Conservation (phyloP, 2,113 vertebrate species). For the Parus major region DNA sequence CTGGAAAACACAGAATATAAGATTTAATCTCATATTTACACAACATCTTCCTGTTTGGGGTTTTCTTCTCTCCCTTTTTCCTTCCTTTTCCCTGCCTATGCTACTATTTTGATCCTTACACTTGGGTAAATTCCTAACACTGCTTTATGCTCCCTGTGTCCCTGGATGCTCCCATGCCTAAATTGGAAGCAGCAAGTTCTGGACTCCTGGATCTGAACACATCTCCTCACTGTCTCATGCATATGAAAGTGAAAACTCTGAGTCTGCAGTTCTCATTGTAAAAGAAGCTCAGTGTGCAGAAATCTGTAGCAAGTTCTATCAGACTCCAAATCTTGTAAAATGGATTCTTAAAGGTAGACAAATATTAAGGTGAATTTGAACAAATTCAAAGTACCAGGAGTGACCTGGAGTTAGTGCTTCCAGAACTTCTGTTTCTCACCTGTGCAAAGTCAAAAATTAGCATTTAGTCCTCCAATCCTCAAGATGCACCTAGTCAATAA, state of each 20-base stretch:
- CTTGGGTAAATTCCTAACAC: not conserved
- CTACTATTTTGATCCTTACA: not conserved
- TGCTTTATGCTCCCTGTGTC: not conserved
- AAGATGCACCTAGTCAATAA: not conserved
- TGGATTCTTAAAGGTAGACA: not conserved
- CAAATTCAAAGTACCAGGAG: not conserved
- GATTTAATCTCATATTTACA: not conserved
- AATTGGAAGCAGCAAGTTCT: not conserved
- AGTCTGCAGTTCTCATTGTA: not conserved
- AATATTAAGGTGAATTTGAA: not conserved
- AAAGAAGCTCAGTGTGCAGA: not conserved
- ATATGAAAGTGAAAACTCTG: not conserved
- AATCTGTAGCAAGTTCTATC: not conserved
- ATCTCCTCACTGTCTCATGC: not conserved
- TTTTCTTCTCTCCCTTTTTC: not conserved
- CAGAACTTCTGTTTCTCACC: not conserved
- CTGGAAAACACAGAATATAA: not conserved
- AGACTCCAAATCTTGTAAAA: not conserved
- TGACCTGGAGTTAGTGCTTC: not conserved
- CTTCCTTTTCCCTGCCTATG: not conserved
- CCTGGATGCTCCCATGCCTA: not conserved
- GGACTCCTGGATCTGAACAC: not conserved
- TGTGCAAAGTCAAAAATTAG: not conserved
- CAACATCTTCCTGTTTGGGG: not conserved
- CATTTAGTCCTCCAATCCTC: not conserved